Base-by-base conservation (phyloP, 2,113 vertebrate genomes). In the Danionella cerebrum region DNA sequence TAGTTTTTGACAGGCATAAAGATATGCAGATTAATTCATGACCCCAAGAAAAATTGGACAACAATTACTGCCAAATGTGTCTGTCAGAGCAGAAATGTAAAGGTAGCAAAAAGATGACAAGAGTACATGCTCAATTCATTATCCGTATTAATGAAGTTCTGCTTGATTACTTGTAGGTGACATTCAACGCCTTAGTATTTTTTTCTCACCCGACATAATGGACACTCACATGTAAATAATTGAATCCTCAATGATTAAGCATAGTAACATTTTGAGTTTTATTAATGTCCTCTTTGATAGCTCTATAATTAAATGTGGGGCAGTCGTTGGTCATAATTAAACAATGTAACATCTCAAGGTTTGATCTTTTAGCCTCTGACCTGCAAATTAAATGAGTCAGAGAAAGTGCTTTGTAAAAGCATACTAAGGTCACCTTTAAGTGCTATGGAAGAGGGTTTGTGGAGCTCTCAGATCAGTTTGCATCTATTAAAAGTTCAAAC, bases 121-220 rank as follows among this genome's bases (percentile, higher is more conserved):
- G 78, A 83, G 79, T 87, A 76, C 83, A 82, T 86, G 88, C 83
- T 85, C 84, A 86, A 88, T 89, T 90, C 88, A 89, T 88, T 88
- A 88, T 83, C 77, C 74, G 77, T 82, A 88, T 88, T 88, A 88
- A 88, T 89, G 83, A 87, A 84, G 86, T 86, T 88, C 80, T 87
- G 86, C 85, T 87, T 88, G 86, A 89, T 87, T 88, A 85, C 84
- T 78, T 82, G 78, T 79, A 82, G 78, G 81, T 85, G 81, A 76
- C 78, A 83, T 85, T 80, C 80, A 86, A 84, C 70, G 75, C 77
- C 80, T 83, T 44, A 36, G 18, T 3, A 19, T 54, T 65, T 55
- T 35, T 76, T 83, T 85, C 85, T 81, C 55, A 73, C 72, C 72
- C 82, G 84, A 79, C 81, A 81, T 82, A 84, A 88, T 85, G 81